Evolutionary conservation across 2,113 vertebrate genomes (phyloP).

Genomic region (Toxotes jaculatrix): DNA sequence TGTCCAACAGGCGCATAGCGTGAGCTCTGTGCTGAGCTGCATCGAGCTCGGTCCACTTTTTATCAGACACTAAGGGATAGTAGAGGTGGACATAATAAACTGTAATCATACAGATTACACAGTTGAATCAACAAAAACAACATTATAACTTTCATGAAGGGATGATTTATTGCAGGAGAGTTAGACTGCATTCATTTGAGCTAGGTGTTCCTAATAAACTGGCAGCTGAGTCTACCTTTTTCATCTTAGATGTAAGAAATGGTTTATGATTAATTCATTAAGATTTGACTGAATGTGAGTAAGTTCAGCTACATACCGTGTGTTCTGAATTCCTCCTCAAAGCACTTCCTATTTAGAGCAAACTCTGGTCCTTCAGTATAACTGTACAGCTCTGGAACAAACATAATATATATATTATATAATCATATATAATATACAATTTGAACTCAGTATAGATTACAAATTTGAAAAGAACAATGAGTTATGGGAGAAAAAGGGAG

Average conservation of each 20-base stretch:
- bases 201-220: background rate
- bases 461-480: background rate
- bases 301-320: constrained; percentile 83
- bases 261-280: background rate
- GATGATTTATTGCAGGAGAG: background rate
- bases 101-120: too few relatives aligned
- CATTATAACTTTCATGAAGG: background rate
- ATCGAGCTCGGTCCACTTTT: constrained; percentile 92
- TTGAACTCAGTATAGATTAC: background rate
- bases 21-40: constrained; percentile 90
- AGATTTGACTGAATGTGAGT: background rate
- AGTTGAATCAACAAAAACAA: too few relatives aligned
- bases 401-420: constrained; percentile 14
- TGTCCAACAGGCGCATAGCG: constrained; percentile 94
- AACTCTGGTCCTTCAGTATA: constrained; percentile 98
- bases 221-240: background rate
- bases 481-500: too few relatives aligned
- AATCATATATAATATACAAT: background rate
- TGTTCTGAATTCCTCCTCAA: constrained; percentile 94
- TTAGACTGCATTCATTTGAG: background rate
- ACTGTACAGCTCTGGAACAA: constrained; percentile 93
- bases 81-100: background rate
- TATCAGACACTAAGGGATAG: constrained; percentile 87
- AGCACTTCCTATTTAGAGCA: constrained; percentile 94
- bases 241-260: background rate